Evolutionary conservation across 2,113 vertebrate genomes (phyloP).

Genomic region (Aegotheles bennettii): DNA sequence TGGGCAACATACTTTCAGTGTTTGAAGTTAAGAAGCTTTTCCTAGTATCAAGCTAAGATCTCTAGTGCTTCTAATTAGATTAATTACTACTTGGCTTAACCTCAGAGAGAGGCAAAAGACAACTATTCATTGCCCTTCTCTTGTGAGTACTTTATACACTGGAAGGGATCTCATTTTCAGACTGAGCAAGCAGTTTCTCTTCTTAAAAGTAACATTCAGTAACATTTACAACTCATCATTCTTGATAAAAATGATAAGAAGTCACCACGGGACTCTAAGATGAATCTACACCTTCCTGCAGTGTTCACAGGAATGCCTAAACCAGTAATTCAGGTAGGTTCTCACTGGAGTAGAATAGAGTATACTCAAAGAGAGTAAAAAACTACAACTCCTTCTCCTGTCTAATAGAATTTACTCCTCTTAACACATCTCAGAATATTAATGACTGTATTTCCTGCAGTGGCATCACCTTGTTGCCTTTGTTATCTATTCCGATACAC

Average conservation of each 20-base stretch:
- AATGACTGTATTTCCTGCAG: not conserved
- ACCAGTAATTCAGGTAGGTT: not conserved
- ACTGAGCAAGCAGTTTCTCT: not conserved
- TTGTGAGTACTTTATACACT: not conserved
- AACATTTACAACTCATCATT: not conserved
- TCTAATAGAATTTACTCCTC: not conserved
- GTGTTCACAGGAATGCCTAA: not conserved
- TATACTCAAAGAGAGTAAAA: not conserved
- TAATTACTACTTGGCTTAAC: constrained; percentile 2
- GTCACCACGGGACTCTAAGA: not conserved
- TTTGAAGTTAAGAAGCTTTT: not conserved
- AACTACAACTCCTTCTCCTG: rapidly evolving
- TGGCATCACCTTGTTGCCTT: not conserved
- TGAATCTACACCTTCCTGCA: not conserved
- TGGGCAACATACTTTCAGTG: not conserved
- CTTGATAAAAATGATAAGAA: not conserved
- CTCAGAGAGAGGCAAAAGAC: not conserved
- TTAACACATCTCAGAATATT: not conserved
- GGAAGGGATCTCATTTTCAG: not conserved
- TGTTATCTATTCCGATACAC: not conserved
- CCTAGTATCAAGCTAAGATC: not conserved
- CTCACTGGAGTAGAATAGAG: not conserved
- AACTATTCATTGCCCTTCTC: not conserved
- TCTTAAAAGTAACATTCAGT: not conserved
- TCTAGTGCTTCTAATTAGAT: not conserved